Percentiles rank a stretch among this genome's conserved stretches.
phyloP scores from a whole-genome alignment of 2,888 invertebrate genomes.

The Pammene aurita region DNA sequence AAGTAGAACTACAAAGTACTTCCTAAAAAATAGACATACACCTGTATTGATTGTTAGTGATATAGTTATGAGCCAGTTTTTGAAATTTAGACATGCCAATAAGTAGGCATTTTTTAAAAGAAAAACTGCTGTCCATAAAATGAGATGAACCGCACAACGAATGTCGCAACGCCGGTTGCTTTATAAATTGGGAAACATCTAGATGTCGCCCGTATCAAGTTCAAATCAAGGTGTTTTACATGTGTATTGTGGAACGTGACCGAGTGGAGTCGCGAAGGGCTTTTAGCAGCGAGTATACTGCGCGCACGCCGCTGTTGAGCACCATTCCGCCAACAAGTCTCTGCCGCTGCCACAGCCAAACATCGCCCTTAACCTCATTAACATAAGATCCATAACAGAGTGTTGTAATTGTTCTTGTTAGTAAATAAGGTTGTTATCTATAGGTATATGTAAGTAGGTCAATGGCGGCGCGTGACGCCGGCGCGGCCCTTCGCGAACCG shows the following conservation, averaged over 20 bases:
- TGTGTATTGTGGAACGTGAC: slow-evolving; percentile 62
- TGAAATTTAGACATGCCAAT: no score
- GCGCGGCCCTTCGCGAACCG: slow-evolving; percentile 75
- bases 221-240: slow-evolving; percentile 42
- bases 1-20: no score
- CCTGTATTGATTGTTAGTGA: no score
- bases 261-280: slow-evolving; percentile 57
- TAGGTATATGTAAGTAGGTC: slow-evolving; percentile 69
- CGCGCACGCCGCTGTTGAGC: slow-evolving; percentile 66
- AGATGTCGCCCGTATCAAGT: slow-evolving; percentile 41
- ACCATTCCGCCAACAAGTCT: slow-evolving; percentile 47
- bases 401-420: neutral
- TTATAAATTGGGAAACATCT: slow-evolving; percentile 40
- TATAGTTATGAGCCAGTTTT: no score
- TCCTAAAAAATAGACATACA: no score
- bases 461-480: slow-evolving; percentile 81
- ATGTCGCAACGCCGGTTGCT: slow-evolving; percentile 35
- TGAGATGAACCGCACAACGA: slow-evolving; percentile 32
- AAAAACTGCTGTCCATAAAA: slow-evolving; percentile 11
- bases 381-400: slow-evolving; percentile 16
- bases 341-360: slow-evolving; percentile 8
- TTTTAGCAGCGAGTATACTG: slow-evolving; percentile 73
- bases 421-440: slow-evolving; percentile 43
- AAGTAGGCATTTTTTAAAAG: no score
- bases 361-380: neutral